phyloP scores from a whole-genome alignment of 2,797 vertebrate species.

The Tragopan temminckii region DNA sequence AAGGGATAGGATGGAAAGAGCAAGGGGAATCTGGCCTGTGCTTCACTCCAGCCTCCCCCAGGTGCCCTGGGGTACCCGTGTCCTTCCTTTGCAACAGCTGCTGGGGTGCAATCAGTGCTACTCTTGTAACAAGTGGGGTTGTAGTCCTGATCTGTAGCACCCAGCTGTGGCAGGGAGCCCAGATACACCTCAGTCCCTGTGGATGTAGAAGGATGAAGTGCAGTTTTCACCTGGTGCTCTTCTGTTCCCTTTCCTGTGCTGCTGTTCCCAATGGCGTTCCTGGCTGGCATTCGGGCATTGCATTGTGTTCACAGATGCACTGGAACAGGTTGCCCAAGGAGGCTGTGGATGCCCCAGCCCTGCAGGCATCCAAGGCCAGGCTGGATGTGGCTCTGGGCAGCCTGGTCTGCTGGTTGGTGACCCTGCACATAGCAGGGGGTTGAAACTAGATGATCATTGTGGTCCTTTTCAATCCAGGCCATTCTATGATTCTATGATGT shows the following conservation, averaged over 20 bases:
- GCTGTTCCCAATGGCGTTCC: not conserved
- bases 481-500: too few species aligned
- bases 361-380: too few species aligned
- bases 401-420: too few species aligned
- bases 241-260: not conserved
- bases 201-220: not conserved
- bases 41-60: not conserved
- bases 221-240: not conserved
- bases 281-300: accelerated
- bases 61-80: not conserved
- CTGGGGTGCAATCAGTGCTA: not conserved
- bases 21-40: not conserved
- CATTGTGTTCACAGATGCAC: accelerated
- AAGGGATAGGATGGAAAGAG: accelerated
- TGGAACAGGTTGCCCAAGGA: too few species aligned
- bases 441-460: too few species aligned
- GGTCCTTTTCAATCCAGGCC: too few species aligned
- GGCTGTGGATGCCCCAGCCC: too few species aligned
- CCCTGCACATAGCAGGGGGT: too few species aligned
- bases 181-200: accelerated
- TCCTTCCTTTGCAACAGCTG: conserved; percentile 11
- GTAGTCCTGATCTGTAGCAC: not conserved
- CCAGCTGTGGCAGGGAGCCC: not conserved
- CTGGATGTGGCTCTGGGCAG: too few species aligned
- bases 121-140: not conserved